A percentile compares a stretch with the other conserved stretches of the same genome.
Conservation (phyloP, 1,140 invertebrate species). For the Leptopilina boulardi region DNA sequence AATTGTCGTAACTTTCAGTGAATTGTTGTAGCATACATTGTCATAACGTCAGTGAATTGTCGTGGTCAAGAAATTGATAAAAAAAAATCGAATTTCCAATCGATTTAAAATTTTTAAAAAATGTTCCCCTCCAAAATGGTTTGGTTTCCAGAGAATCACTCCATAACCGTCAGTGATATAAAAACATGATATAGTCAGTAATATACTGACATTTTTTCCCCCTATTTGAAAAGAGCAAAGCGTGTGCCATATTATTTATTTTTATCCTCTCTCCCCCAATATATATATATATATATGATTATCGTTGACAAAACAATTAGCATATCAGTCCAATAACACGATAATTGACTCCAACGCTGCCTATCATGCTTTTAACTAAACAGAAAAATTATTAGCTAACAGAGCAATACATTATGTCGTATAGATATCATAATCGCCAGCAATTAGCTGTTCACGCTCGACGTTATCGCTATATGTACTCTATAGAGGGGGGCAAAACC, state of each 20-base stretch:
- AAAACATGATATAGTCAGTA: too few species aligned
- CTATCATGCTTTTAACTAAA: conserved; percentile 19
- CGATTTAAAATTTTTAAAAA: too few species aligned
- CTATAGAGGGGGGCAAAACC: neutral
- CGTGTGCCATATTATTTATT: neutral
- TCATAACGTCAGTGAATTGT: too few species aligned
- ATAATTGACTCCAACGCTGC: neutral
- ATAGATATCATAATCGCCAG: conserved; percentile 32
- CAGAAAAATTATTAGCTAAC: conserved; percentile 15
- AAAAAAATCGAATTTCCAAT: too few species aligned
- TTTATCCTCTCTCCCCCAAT: neutral
- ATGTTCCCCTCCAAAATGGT: too few species aligned
- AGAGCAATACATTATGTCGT: conserved; percentile 27
- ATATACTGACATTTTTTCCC: too few species aligned
- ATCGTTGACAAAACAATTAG: conserved; percentile 14
- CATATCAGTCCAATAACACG: conserved; percentile 20
- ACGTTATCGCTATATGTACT: conserved; percentile 14
- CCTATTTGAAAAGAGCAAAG: neutral
- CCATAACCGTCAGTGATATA: too few species aligned
- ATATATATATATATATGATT: neutral
- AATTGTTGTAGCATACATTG: too few species aligned
- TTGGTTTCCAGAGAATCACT: too few species aligned
- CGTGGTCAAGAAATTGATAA: too few species aligned
- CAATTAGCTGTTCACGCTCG: conserved; percentile 29
- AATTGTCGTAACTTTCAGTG: too few species aligned